phyloP scores from a whole-genome alignment of 2,888 invertebrate genomes.

The Papilio elwesi region DNA sequence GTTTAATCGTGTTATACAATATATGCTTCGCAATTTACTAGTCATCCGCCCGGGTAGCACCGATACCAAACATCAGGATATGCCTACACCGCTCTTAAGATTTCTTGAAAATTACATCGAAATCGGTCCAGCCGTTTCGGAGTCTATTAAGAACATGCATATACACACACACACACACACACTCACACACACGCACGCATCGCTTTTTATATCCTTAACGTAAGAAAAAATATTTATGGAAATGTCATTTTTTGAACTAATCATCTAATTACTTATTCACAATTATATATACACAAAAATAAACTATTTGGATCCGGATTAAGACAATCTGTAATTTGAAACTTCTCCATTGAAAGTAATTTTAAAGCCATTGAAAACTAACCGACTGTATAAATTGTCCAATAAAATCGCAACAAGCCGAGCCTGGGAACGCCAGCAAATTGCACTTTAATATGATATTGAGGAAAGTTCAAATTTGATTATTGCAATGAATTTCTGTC shows the following conservation, averaged over 20 bases:
- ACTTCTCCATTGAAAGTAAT: constrained; percentile 1
- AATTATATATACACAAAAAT: constrained; percentile 10
- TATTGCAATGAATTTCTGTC: constrained; percentile 34
- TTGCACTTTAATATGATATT: constrained; percentile 40
- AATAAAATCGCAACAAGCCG: constrained; percentile 34
- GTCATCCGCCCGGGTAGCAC: too few relatives aligned
- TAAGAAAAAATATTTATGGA: too few relatives aligned
- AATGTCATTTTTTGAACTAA: too few relatives aligned
- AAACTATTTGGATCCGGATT: constrained; percentile 6
- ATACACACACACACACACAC: too few relatives aligned
- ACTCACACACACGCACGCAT: too few relatives aligned
- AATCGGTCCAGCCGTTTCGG: too few relatives aligned
- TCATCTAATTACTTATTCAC: background rate
- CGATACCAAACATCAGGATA: too few relatives aligned
- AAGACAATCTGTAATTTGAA: constrained; percentile 6
- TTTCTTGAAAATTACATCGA: too few relatives aligned
- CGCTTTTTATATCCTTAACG: too few relatives aligned
- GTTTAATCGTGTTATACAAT: background rate
- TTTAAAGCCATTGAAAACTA: constrained; percentile 16
- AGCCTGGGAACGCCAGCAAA: constrained; percentile 36
- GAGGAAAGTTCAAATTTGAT: constrained; percentile 41
- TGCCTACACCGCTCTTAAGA: too few relatives aligned
- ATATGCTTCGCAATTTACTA: too few relatives aligned
- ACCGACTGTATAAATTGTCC: constrained; percentile 31
- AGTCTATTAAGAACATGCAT: too few relatives aligned